Evolutionary conservation across 1,140 invertebrate species (phyloP), one percentile per base, ranked within the genome.

Genomic region (Psix sp.): DNA sequence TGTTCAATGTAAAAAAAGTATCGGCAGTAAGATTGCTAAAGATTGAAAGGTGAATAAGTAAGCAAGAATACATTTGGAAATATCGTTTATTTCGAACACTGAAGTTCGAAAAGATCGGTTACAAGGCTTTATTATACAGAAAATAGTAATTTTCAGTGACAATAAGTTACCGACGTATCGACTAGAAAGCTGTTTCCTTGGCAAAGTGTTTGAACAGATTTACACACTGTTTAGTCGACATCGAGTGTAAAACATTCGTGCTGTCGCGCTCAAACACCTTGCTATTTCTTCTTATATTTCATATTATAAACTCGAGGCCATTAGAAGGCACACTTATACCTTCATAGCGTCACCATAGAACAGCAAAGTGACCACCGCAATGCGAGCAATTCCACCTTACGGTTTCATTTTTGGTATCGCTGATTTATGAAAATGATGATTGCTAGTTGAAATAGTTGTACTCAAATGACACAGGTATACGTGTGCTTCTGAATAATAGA

Each of bases 141-240:
- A 75, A 75, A 75, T 71, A 75, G 60, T 71, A 75, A 70, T 75
- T 75, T 67, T 71, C 54, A 71, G 48, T 75, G 62, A 71, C 56
- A 70, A 70, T 70, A 70, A 67, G 49, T 74, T 68, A 74, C 70
- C 65, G 72, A 70, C 71, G 39, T 70, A 74, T 66, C 65, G 66
- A 75, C 73, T 75, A 70, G 66, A 75, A 70, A 70, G 66, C 60
- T 70, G 62, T 70, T 68, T 49, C 52, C 4, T 63, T 43, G 11
- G 11, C 57, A 65, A 62, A 51, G 45, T 65, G 46, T 59, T 65
- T 65, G 63, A 67, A 43, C 42, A 36, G 43, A 74, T 73, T 73
- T 66, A 33, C 45, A 52, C 38, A 36, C 7, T 46, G 54, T 73
- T 74, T 74, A 66, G 51, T 26, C 40, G 43, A 60, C 43, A 59